Base-by-base conservation (phyloP, 2,888 invertebrate species). In the Apotomis capreana region DNA sequence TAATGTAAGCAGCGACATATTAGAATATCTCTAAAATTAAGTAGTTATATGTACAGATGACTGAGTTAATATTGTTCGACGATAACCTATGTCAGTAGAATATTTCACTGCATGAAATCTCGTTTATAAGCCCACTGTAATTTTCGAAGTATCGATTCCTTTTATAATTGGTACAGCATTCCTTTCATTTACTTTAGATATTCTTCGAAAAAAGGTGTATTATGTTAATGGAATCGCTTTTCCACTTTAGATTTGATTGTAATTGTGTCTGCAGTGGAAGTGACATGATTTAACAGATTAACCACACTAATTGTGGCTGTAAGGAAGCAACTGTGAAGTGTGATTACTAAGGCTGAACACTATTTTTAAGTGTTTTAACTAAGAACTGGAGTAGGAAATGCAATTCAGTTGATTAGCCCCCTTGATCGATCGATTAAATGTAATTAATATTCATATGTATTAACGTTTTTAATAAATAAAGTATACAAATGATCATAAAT, bases 1-100 rank as follows among this genome's bases (percentile, higher is more conserved):
- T 93, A 84, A 78, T 51, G 40, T 49, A 88, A 82, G 79, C 80
- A 77, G 74, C 74, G 75, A 62, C 78, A 69, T 74, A 76, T 79
- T 74, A 80, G 74, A 75, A 76, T 78, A 80, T 78, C 78, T 78
- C 76, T 81, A 80, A 76, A 6, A 78, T 77, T 81, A 80, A 79
- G 78, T 77, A 81, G 79, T 82, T 79, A 80, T 75, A 76, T 78
- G 76, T 78, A 77, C 76, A 78, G 78, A 77, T 75, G 76, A 77
- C 76, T 78, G 78, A 78, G 73, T 76, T 74, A 79, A 79, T 77
- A 77, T 76, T 76, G 70, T 77, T 74, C 80, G 79, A 81, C 78
- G 73, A 61, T 75, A 67, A 62, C 55, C 59, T 54, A 62, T 61
- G 44, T 58, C 15, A 63, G 58, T 46, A 65, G 55, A 49, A n/a